Evolutionary conservation across 2,888 invertebrate species (phyloP), one percentile per base, ranked within the genome.

Genomic region (Quadroppia sp.): DNA sequence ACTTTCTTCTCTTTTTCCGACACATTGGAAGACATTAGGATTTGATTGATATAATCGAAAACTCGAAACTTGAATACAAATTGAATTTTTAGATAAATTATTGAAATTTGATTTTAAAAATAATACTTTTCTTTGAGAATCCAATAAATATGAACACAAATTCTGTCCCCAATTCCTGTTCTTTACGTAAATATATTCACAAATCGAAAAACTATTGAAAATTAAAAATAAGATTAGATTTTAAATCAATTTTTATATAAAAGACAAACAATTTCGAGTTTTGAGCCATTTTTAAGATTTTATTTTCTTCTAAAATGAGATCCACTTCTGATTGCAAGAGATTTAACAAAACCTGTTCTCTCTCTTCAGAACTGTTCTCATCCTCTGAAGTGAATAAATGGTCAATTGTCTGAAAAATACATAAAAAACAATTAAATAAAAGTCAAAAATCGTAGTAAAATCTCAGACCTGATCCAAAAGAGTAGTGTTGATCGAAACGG

Each of bases 331-430:
- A 85, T n/a, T 85, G 83, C 15, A 90, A 82, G 40, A 91, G 82
- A 80, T 90, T 89, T 70, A 90, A 82, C 82, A 90, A 85, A 1
- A 89, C 88, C 80, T 89, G 89, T 80, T 91, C 89, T 48, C 89
- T 83, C 81, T 90, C 90, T 75, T 87, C 87, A 77, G 53, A 81
- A 73, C 77, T 73, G 36, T 76, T 81, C 53, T 81, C 82, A 74
- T 82, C 82, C 45, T 81, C 82, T 0, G 82, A 81, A 74, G 82
- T 81, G 13, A 84, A 83, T 72, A 86, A 80, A 75, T 83, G 84
- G 80, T 86, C 86, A 4, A 85, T 80, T 74, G 88, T 84, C 82
- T 83, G 76, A n/a, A 45, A 36, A 23, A n/a, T 25, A 32, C 59
- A 17, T 17, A 25, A 72, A 56, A 48, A n/a, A 20, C 11, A 2